Evolutionary conservation across 1,140 invertebrate genomes (phyloP).

Genomic region (Aricia agestis): DNA sequence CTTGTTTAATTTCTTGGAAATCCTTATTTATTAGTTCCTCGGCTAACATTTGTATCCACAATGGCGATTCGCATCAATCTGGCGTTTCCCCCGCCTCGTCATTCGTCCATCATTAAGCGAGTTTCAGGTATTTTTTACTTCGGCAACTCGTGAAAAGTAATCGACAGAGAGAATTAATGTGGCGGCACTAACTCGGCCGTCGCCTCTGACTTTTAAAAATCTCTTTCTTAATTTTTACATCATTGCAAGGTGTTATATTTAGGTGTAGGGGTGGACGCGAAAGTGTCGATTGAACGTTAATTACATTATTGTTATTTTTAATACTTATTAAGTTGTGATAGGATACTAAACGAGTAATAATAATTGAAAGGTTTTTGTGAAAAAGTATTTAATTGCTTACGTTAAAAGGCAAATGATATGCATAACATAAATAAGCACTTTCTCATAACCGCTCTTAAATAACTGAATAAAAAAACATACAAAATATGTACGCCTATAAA

Average conservation of each 20-base stretch:
- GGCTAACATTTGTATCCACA: neutral
- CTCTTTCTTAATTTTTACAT: conserved; percentile 73
- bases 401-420: too few relatives aligned
- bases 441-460: too few relatives aligned
- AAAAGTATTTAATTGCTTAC: too few relatives aligned
- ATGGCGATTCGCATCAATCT: conserved; percentile 26
- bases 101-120: conserved; percentile 35
- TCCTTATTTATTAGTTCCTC: neutral
- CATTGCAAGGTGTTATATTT: conserved; percentile 60
- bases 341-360: neutral
- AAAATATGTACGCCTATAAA: too few relatives aligned
- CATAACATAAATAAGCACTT: too few relatives aligned
- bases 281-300: neutral
- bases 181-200: conserved; percentile 65
- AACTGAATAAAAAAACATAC: too few relatives aligned
- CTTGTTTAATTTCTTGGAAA: neutral
- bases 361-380: too few relatives aligned
- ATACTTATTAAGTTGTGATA: neutral
- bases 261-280: conserved; percentile 31
- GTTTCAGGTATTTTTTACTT: conserved; percentile 49
- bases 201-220: conserved; percentile 62
- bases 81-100: conserved; percentile 31
- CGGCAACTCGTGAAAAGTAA: conserved; percentile 38
- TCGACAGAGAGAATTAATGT: conserved; percentile 68
- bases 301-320: too few relatives aligned